phyloP scores from a whole-genome alignment of 2,888 invertebrate genomes.

The Hymenopus coronatus region DNA sequence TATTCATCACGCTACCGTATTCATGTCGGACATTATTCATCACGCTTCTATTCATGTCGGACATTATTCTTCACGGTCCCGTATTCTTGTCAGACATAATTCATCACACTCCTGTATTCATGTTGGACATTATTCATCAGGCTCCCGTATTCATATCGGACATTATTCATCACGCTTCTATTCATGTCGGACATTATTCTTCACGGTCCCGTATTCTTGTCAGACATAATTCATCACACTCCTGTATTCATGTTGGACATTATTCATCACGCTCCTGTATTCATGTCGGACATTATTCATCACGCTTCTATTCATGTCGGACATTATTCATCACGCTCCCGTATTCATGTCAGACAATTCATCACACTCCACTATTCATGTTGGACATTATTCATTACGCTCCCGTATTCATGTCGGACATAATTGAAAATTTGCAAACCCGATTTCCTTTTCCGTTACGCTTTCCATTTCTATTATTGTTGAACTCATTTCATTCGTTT shows the following conservation, averaged over 20 bases:
- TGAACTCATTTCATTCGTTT: no score
- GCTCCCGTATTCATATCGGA: neutral
- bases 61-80: neutral
- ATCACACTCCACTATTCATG: no score
- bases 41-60: no score
- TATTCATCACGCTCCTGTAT: neutral
- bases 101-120: no score
- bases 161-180: no score
- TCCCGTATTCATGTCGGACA: neutral
- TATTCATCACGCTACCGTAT: neutral
- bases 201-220: neutral
- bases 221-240: no score
- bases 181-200: no score
- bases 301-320: no score
- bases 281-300: neutral
- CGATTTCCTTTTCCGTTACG: no score
- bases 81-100: neutral
- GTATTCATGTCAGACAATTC: neutral
- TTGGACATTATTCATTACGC: neutral
- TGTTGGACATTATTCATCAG: neutral
- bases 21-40: neutral
- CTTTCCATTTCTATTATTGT: no score
- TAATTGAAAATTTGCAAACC: no score
- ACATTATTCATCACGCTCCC: neutral
- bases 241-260: no score